phyloP scores from a whole-genome alignment of 1,140 invertebrate species.

The Dendroctonus valens region DNA sequence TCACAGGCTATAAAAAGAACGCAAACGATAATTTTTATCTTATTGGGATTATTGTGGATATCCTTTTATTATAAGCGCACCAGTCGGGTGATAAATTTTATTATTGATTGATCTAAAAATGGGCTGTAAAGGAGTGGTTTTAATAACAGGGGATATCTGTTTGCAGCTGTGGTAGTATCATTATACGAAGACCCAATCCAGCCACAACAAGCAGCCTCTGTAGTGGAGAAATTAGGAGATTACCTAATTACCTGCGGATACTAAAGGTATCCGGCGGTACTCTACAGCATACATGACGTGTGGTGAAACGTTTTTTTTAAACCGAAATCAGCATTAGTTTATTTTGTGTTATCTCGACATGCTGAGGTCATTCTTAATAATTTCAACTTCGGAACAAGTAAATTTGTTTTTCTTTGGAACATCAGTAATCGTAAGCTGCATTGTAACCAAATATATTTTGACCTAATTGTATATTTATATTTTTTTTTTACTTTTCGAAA shows the following conservation, averaged over 20 bases:
- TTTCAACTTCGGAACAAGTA: constrained; percentile 29
- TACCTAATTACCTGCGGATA: constrained; percentile 92
- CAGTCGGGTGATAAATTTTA: too few species aligned
- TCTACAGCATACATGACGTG: constrained; percentile 45
- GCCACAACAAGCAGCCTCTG: constrained; percentile 89
- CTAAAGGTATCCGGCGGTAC: constrained; percentile 59
- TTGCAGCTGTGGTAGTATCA: constrained; percentile 85
- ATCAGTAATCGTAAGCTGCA: constrained; percentile 14
- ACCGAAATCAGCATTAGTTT: constrained; percentile 46
- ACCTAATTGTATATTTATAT: constrained; percentile 20
- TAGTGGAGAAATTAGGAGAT: constrained; percentile 94
- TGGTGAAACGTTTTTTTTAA: constrained; percentile 49
- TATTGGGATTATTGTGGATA: too few species aligned
- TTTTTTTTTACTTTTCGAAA: constrained; percentile 15
- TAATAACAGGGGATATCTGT: constrained; percentile 32
- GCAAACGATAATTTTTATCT: too few species aligned
- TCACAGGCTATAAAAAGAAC: too few species aligned
- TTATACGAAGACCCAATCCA: constrained; percentile 92
- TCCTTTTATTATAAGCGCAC: too few species aligned
- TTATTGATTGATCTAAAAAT: too few species aligned
- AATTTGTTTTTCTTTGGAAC: constrained; percentile 19
- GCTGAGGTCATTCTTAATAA: constrained; percentile 13
- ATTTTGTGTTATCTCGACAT: constrained; percentile 16
- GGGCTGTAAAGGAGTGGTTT: too few species aligned
- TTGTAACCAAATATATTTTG: constrained; percentile 22